Evolutionary conservation across 2,797 vertebrate genomes (phyloP), one percentile per base, ranked within the genome.

Genomic region (Lemur catta): DNA sequence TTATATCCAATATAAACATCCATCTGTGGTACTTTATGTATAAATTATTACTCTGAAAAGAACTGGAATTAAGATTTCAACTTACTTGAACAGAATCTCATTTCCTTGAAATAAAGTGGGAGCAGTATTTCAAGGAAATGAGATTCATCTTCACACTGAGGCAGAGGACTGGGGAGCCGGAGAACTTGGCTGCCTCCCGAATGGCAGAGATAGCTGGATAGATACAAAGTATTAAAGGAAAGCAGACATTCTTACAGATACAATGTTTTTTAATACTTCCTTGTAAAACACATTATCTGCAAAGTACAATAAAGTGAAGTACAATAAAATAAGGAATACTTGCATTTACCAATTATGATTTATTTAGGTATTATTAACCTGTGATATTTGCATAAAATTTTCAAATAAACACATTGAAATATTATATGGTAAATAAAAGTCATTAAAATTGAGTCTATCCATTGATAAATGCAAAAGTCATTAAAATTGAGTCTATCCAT

Each of bases 1-100:
- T 95, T 98, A 96, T 85, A 97, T 91, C n/a, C 67, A 97, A 96
- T 84, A 7, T 88, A 98, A 98, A 93, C 75, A 98, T 96, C 89
- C 88, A 86, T 96, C 97, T 97, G 95, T 71, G 85, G 26, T 67
- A 97, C 7, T 85, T 94, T 95, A 96, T 52, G 20, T 93, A 97
- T 97, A 98, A 98, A 97, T 97, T 98, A 98, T 94, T 97, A 84
- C 46, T 91, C 88, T 98, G 88, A 97, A 98, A 98, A 97, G 35
- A 94, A 96, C 65, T 63, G 80, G 94, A 98, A 98, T 79, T 57
- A 97, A 96, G 76, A 92, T 96, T 97, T 97, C 90, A 82, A 84
- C 57, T 96, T 97, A 33, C 85, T 97, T 88, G 74, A 95, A 85
- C 57, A 96, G 82, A 94, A 96, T 93, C 92, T 96, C 50, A 95